Base-by-base conservation (phyloP, 2,888 invertebrate genomes). In the Adelphocoris suturalis region DNA sequence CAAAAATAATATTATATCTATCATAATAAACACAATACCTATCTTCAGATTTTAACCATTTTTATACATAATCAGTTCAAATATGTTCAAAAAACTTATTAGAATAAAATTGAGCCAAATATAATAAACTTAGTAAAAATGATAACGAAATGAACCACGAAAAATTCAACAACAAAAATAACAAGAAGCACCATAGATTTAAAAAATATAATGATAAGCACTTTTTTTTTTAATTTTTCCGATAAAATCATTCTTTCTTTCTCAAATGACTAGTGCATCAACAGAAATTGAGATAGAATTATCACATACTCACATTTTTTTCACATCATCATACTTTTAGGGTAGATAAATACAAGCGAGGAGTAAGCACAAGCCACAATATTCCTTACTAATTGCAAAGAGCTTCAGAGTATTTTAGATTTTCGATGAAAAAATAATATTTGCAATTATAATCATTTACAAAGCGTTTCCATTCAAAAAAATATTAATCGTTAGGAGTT, bases 21-120 rank as follows among this genome's bases (percentile, higher is more conserved):
- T 37, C 7, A 37, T 27, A 68, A 68, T 68, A 68, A 68, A 68
- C 68, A 68, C n/a, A 68, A 19, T 68, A 23, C 68, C 61, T 57
- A 85, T 85, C 48, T 3, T 47, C 27, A 27, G 48, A 23, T 82
- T 37, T 37, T 23, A 47, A 82, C 48, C 48, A 37, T 37, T 52
- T 86, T 86, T 75, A 75, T 86, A 86, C 86, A 86, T 75, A 86
- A 86, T 86, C 86, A 86, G 86, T 86, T 61, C 68, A 86, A 61
- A 82, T 52, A 47, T 82, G 47, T 82, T 47, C 82, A 82, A 82
- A 81, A 86, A 86, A 86, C 57, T 68, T 37, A 75, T 75, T 48
- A 46, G 75, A 86, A 37, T 75, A 75, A 86, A 86, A 86, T 86
- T 86, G 86, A 86, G 86, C 86, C 86, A 47, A 86, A 86, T 48